Conservation (phyloP, 2,888 invertebrate genomes). For the Nudaria mundana region DNA sequence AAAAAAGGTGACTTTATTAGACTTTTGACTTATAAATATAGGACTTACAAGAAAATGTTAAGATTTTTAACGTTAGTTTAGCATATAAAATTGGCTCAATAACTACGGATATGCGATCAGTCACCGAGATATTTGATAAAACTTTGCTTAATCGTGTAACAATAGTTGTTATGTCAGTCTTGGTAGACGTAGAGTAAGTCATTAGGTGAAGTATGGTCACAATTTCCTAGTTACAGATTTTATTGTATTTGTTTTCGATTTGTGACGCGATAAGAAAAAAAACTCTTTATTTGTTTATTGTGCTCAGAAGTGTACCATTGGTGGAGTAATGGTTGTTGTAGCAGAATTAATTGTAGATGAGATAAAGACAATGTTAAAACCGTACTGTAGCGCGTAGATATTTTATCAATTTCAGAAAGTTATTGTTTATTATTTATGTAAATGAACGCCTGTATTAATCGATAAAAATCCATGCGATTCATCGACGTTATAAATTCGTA, state of each 20-base stretch:
- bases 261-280: conserved; percentile 16
- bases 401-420: conserved; percentile 33
- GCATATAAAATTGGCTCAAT: too few relatives aligned
- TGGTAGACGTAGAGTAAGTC: conserved; percentile 25
- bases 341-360: conserved; percentile 12
- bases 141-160: conserved; percentile 5
- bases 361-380: conserved; percentile 13
- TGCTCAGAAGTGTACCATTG: conserved; percentile 24
- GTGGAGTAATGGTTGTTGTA: conserved; percentile 20
- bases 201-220: conserved; percentile 35
- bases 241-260: conserved; percentile 20
- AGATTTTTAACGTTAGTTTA: too few relatives aligned
- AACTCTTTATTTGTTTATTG: conserved; percentile 21
- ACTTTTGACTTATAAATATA: too few relatives aligned
- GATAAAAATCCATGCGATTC: too few relatives aligned
- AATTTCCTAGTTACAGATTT: conserved; percentile 32
- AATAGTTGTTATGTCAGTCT: conserved; percentile 4
- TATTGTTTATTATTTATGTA: too few relatives aligned
- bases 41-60: too few relatives aligned
- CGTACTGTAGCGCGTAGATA: conserved; percentile 13
- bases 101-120: too few relatives aligned
- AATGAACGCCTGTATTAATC: too few relatives aligned
- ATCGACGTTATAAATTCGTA: too few relatives aligned
- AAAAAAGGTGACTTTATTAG: too few relatives aligned
- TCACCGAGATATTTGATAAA: too few relatives aligned